A percentile compares a stretch with the other conserved stretches of the same genome.
These are phyloP conservation scores for Macrocentrus cingulum DNA, from an alignment of 1,140 invertebrate genomes.

Conservation along the genomic window DNA sequence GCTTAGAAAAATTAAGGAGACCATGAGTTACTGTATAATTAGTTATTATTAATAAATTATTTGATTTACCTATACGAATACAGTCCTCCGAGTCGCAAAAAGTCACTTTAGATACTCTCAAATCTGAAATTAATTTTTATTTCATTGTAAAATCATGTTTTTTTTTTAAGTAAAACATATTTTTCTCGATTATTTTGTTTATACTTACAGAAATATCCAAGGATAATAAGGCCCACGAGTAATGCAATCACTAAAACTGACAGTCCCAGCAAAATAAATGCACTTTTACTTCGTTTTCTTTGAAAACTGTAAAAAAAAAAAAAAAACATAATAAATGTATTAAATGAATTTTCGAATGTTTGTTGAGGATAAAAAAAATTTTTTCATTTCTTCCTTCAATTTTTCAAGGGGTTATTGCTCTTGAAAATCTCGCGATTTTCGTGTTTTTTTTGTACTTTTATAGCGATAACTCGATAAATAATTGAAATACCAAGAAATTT, in stretches of 20 bases:
- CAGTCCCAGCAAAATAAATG: conserved; percentile 25
- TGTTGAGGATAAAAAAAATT: not conserved
- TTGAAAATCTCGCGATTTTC: too few relatives aligned
- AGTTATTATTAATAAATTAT: not conserved
- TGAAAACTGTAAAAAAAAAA: conserved; percentile 40
- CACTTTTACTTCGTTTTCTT: conserved; percentile 26
- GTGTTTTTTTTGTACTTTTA: too few relatives aligned
- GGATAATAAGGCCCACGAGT: conserved; percentile 29
- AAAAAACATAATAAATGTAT: too few relatives aligned
- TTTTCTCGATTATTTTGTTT: not conserved
- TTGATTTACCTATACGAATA: conserved; percentile 47
- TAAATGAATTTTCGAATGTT: not conserved
- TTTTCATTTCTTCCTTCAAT: too few relatives aligned
- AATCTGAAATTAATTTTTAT: conserved; percentile 29
- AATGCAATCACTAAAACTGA: conserved; percentile 27
- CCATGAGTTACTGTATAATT: not conserved
- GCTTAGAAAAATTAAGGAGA: conserved; percentile 24
- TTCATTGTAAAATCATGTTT: not conserved
- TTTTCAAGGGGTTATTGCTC: too few relatives aligned
- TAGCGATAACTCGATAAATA: too few relatives aligned
- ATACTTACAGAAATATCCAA: conserved; percentile 44
- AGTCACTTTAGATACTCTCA: conserved; percentile 17
- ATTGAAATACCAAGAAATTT: too few relatives aligned
- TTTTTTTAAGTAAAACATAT: too few relatives aligned
- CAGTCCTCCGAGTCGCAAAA: conserved; percentile 51